Evolutionary conservation across 1,140 invertebrate genomes (phyloP), one percentile per base, ranked within the genome.

Genomic region (Bombyx mandarina): DNA sequence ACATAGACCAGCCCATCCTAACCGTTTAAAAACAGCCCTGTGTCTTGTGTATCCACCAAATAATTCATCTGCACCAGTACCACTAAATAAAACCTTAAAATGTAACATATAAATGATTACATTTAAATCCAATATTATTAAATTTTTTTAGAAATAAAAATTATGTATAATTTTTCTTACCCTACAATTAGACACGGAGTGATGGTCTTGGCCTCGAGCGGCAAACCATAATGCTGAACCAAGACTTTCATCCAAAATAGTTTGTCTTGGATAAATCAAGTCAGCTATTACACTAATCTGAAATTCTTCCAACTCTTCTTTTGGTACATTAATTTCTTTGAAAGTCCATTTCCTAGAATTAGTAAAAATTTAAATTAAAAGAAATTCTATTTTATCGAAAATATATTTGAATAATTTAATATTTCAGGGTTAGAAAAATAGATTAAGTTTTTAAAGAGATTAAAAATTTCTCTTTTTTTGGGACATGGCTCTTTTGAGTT

Each of bases 141-240:
- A 2, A 1, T 35, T 35, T 35, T 35, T 35, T 35, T 35, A 35
- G 26, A 3, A 5, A 35, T 35, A 35, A 2, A 35, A 35, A 35
- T 35, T 35, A 5, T 35, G 4, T 35, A 45, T 9, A 9, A 2
- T 35, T 43, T n/a, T 42, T 60, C 75, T 82, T 89, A 95, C 92
- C 80, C 93, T 91, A 57, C 92, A 92, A 26, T 91, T 86, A 52
- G 93, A 93, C 48, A 78, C 79, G 66, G 92, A 92, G 7, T 67
- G n/a, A 43, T 82, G 67, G 62, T 77, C 94, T 66, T 88, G 65
- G 8, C 93, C 96, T 75, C 92, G 87, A 53, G 95, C 93, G 46
- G 97, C 97, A 92, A 99, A 99, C 97, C 97, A 99, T 12, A 99
- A 88, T 35, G 97, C 97, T 88, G 95, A 96, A 7, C 94, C 94